Conservation (phyloP, 2,888 invertebrate genomes). For the Plagiodera versicolora region DNA sequence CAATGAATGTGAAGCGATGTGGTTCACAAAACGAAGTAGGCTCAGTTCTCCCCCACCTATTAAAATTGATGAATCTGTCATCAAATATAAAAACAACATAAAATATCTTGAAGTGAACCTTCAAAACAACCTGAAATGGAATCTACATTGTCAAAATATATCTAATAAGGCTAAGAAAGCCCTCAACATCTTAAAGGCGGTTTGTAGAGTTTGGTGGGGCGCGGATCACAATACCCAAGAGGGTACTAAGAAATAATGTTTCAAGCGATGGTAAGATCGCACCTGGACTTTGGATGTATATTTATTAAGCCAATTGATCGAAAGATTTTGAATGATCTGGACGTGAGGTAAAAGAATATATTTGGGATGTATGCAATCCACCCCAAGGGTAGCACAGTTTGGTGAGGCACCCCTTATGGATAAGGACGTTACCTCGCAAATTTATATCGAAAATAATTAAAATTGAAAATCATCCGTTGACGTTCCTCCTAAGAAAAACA, state of each 20-base stretch:
- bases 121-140: slow-evolving; percentile 19
- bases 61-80: too few relatives aligned
- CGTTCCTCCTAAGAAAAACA: too few relatives aligned
- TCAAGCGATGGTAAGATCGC: slow-evolving; percentile 16
- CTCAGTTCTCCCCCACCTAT: neutral
- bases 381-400: slow-evolving; percentile 13
- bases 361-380: slow-evolving; percentile 23
- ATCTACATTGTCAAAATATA: slow-evolving; percentile 6
- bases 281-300: slow-evolving; percentile 16
- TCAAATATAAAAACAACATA: neutral
- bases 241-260: slow-evolving; percentile 10
- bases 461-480: neutral
- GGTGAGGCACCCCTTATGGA: slow-evolving; percentile 10
- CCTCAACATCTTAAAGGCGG: slow-evolving; percentile 18
- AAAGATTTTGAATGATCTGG: slow-evolving; percentile 4
- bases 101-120: slow-evolving; percentile 20
- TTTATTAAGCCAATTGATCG: neutral
- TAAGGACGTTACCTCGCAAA: slow-evolving; percentile 13
- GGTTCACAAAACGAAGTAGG: slow-evolving; percentile 12
- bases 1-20: slow-evolving; percentile 16
- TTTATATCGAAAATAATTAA: slow-evolving; percentile 2
- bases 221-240: slow-evolving; percentile 17
- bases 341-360: slow-evolving; percentile 4
- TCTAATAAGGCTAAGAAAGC: slow-evolving; percentile 15
- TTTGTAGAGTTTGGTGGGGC: slow-evolving; percentile 22